A percentile compares a stretch with the other conserved stretches of the same genome.
These are phyloP conservation scores for Mylabris sibirica DNA, from an alignment of 2,888 invertebrate genomes.

Conservation along the genomic window DNA sequence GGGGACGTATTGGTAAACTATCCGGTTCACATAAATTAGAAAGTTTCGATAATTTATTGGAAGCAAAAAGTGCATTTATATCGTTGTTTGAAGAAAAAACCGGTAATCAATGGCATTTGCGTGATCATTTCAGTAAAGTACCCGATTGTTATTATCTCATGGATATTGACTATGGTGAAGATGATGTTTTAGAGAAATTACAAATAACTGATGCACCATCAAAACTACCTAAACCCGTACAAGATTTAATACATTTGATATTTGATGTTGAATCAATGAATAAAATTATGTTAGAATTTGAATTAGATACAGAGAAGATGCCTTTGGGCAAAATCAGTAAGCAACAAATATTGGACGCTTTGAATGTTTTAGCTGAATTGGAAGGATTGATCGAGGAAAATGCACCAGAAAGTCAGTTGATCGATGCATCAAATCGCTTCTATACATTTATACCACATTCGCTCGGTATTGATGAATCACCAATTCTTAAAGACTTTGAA, in stretches of 20 bases:
- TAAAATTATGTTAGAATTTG: constrained; percentile 90
- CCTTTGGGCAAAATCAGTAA: constrained; percentile 95
- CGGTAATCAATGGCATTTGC: constrained; percentile 78
- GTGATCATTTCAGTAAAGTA: constrained; percentile 67
- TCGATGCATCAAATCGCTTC: constrained; percentile 91
- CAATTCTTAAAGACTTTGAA: constrained; percentile 78
- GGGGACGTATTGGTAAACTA: constrained; percentile 97
- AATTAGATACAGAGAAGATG: constrained; percentile 97
- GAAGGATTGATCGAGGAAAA: constrained; percentile 66
- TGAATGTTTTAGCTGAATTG: constrained; percentile 77
- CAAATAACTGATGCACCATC: constrained; percentile 66
- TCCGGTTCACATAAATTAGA: constrained; percentile 72
- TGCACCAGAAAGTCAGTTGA: constrained; percentile 64
- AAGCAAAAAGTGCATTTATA: constrained; percentile 72
- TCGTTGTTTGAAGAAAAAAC: constrained; percentile 73
- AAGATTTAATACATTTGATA: constrained; percentile 82
- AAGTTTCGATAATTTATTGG: constrained; percentile 54
- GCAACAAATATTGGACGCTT: constrained; percentile 88
- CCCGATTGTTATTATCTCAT: constrained; percentile 84
- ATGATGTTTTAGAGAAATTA: constrained; percentile 59
- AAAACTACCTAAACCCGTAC: constrained; percentile 77
- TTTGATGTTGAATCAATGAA: constrained; percentile 95
- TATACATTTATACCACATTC: constrained; percentile 96
- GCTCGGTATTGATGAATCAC: constrained; percentile 86
- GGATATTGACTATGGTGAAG: constrained; percentile 82